Percentiles rank a stretch among this genome's conserved stretches.
Conservation (phyloP, 2,797 vertebrate genomes). For the Poeciliopsis turneri region DNA sequence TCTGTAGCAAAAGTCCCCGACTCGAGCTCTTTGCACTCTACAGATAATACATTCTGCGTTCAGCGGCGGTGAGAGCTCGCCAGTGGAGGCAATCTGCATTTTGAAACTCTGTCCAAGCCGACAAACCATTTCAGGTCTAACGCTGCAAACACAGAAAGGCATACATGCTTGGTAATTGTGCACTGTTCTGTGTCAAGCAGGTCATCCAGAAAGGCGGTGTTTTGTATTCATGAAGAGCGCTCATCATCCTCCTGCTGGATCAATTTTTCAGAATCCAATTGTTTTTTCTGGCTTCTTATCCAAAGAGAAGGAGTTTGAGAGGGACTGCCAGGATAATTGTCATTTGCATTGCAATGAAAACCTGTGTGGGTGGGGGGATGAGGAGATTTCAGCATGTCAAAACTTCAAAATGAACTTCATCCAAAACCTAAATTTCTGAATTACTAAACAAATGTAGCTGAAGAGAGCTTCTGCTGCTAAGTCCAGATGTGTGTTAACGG, state of each 20-base stretch:
- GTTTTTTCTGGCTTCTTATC: slow-evolving; percentile 54
- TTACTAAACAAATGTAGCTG: slow-evolving; percentile 49
- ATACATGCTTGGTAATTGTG: slow-evolving; percentile 64
- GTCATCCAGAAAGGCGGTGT: slow-evolving; percentile 57
- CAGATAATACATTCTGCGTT: slow-evolving; percentile 27
- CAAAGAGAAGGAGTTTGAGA: slow-evolving; percentile 64
- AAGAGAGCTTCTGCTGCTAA: slow-evolving; percentile 33
- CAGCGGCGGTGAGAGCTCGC: slow-evolving; percentile 30
- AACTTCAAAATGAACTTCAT: slow-evolving; percentile 56
- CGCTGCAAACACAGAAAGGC: slow-evolving; percentile 55
- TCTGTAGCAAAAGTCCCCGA: slow-evolving; percentile 17
- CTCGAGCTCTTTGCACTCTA: slow-evolving; percentile 23
- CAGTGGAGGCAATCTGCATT: slow-evolving; percentile 45
- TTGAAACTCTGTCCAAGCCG: slow-evolving; percentile 37
- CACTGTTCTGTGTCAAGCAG: slow-evolving; percentile 61
- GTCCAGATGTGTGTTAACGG: slow-evolving; percentile 15
- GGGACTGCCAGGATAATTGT: slow-evolving; percentile 62
- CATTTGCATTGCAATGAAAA: slow-evolving; percentile 67
- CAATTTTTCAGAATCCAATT: slow-evolving; percentile 63
- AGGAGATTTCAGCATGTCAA: slow-evolving; percentile 51
- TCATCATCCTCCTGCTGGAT: slow-evolving; percentile 50
- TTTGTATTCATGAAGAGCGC: slow-evolving; percentile 70
- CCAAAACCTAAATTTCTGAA: slow-evolving; percentile 42
- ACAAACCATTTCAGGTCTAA: slow-evolving; percentile 41
- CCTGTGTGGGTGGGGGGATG: slow-evolving; percentile 37